These are phyloP conservation scores for Drosophila recens DNA, from an alignment of 2,888 invertebrate species.

Conservation along the genomic window DNA sequence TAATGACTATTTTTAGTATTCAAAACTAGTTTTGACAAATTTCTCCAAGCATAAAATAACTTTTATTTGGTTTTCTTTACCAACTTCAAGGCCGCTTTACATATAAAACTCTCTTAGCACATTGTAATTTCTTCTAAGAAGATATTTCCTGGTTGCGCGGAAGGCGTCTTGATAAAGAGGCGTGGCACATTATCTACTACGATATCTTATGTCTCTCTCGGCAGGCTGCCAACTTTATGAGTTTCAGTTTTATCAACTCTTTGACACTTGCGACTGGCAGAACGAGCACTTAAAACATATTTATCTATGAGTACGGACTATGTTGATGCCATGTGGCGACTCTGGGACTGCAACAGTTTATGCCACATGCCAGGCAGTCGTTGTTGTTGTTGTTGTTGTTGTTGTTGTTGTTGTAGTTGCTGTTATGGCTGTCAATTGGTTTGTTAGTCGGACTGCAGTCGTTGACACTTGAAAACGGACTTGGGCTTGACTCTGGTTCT, in stretches of 20 bases:
- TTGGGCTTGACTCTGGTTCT: slow-evolving; percentile 27
- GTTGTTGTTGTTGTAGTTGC: slow-evolving; percentile 15
- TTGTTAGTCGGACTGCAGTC: slow-evolving; percentile 70
- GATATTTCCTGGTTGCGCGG: slow-evolving; percentile 43
- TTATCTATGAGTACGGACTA: slow-evolving; percentile 57
- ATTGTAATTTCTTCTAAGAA: slow-evolving; percentile 8
- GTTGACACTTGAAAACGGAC: slow-evolving; percentile 73
- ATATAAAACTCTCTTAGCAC: slow-evolving; percentile 14
- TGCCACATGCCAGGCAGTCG: slow-evolving; percentile 57
- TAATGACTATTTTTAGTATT: not conserved
- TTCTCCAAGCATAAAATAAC: slow-evolving; percentile 4
- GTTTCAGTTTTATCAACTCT: slow-evolving; percentile 67
- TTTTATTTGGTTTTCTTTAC: slow-evolving; percentile 1
- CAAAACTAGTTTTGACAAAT: slow-evolving; percentile 2
- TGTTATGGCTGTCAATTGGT: slow-evolving; percentile 68
- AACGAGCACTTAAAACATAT: slow-evolving; percentile 72
- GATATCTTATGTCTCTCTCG: slow-evolving; percentile 2
- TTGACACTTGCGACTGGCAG: slow-evolving; percentile 70
- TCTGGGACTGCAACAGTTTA: slow-evolving; percentile 38
- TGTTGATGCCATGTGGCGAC: slow-evolving; percentile 57
- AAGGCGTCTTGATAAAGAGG: not conserved
- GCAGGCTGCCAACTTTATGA: slow-evolving; percentile 46
- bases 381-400: slow-evolving; percentile 26
- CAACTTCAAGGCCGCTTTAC: slow-evolving; percentile 31
- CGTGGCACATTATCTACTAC: not conserved